Percentiles rank a stretch among this genome's conserved stretches.
These are phyloP conservation scores for Cecropterus lyciades DNA, from an alignment of 1,140 invertebrate genomes.

Conservation along the genomic window DNA sequence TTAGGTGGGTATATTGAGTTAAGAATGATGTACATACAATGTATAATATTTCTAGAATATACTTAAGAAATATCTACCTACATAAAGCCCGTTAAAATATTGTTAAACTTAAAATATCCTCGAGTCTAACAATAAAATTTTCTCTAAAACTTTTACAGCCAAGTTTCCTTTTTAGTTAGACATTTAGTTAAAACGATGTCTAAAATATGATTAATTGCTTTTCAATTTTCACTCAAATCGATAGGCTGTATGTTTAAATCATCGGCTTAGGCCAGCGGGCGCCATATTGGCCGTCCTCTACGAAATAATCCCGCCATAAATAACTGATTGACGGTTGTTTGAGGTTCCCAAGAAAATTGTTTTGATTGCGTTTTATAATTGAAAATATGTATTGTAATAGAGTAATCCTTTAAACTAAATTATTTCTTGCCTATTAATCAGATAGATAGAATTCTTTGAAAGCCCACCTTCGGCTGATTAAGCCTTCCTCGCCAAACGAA, in stretches of 20 bases:
- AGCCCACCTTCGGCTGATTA: too few species aligned
- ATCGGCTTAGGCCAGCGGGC: constrained; percentile 60
- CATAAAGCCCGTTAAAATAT: background rate
- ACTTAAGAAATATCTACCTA: too few species aligned
- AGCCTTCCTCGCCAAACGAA: too few species aligned
- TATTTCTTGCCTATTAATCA: too few species aligned
- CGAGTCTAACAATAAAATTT: background rate
- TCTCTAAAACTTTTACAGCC: constrained; percentile 1
- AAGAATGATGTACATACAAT: too few species aligned
- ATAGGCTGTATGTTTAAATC: constrained; percentile 67
- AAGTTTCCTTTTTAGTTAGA: background rate
- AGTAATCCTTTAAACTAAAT: too few species aligned
- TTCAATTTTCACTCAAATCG: constrained; percentile 61
- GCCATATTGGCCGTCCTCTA: constrained; percentile 63
- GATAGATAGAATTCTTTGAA: too few species aligned
- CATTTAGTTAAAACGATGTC: constrained; percentile 41
- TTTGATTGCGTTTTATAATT: constrained; percentile 17
- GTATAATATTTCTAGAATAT: too few species aligned
- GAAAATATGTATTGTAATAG: constrained; percentile 1
- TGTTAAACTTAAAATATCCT: background rate
- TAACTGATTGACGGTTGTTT: constrained; percentile 65
- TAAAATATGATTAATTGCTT: constrained; percentile 68
- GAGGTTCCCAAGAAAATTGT: constrained; percentile 43
- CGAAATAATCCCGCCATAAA: constrained; percentile 71
- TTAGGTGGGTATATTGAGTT: too few species aligned